Conservation (phyloP, 2,113 vertebrate species). For the Pedetes capensis region DNA sequence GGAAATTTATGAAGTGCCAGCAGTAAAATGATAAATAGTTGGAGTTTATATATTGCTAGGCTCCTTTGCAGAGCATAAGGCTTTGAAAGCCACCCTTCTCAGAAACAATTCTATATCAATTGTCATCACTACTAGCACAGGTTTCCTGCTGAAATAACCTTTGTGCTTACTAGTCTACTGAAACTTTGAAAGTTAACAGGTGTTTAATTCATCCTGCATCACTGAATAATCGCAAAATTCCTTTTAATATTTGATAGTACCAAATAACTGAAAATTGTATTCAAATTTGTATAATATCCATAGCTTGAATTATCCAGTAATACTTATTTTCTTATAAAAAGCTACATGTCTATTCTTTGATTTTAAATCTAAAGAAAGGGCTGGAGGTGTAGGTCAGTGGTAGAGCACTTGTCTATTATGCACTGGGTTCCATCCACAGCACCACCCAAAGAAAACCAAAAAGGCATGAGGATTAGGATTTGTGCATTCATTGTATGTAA, state of each 20-base stretch:
- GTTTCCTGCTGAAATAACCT: background rate
- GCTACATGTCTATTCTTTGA: background rate
- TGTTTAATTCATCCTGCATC: background rate
- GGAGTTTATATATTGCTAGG: background rate
- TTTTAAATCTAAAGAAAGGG: background rate
- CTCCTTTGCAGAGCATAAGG: background rate
- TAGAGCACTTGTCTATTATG: background rate
- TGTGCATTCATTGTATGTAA: background rate
- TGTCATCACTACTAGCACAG: background rate
- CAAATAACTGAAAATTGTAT: slow-evolving; percentile 35
- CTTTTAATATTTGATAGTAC: slow-evolving; percentile 9
- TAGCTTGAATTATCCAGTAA: background rate
- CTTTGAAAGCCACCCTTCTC: background rate
- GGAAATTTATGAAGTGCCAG: background rate
- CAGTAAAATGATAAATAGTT: slow-evolving; percentile 23
- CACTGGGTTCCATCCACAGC: background rate
- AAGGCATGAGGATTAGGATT: background rate
- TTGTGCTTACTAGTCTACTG: background rate
- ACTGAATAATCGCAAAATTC: background rate
- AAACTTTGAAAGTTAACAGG: slow-evolving; percentile 12
- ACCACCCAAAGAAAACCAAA: background rate
- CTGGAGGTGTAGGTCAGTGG: background rate
- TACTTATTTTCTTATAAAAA: slow-evolving; percentile 28
- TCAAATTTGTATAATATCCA: background rate
- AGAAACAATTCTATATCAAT: background rate